A percentile compares a stretch with the other conserved stretches of the same genome.
Conservation (phyloP, 2,797 vertebrate species). For the Anas georgica region DNA sequence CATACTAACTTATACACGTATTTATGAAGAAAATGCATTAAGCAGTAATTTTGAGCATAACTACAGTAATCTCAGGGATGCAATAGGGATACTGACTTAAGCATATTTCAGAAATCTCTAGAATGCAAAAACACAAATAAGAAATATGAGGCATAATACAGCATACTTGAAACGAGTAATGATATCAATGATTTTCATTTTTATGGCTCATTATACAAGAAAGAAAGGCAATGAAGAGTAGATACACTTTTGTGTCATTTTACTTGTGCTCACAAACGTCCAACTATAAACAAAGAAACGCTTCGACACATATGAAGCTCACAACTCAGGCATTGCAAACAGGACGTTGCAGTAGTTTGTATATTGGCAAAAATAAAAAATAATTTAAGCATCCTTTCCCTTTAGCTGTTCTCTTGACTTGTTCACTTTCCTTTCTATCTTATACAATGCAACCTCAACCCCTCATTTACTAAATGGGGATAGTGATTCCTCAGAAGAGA, state of each 20-base stretch:
- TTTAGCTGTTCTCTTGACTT: not conserved
- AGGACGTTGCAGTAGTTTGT: not conserved
- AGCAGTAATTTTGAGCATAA: not conserved
- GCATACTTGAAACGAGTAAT: not conserved
- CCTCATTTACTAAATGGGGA: not conserved
- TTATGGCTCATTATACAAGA: not conserved
- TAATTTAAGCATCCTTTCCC: not conserved
- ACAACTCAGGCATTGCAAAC: not conserved
- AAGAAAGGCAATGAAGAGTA: not conserved
- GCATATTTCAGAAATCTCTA: not conserved
- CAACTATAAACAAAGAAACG: not conserved
- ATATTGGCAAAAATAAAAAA: not conserved
- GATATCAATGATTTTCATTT: not conserved
- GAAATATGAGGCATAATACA: not conserved
- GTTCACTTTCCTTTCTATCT: not conserved
- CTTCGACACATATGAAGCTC: not conserved
- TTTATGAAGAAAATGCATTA: not conserved
- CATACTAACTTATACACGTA: not conserved
- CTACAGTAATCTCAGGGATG: not conserved
- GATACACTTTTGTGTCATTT: not conserved
- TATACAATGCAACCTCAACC: rapidly evolving
- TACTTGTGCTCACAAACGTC: not conserved
- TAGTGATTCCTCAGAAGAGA: not conserved
- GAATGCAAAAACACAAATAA: not conserved
- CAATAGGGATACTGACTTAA: not conserved